A percentile compares a stretch with the other conserved stretches of the same genome.
Evolutionary conservation across 1,140 invertebrate genomes (phyloP).

Genomic region (Conus ventricosus): DNA sequence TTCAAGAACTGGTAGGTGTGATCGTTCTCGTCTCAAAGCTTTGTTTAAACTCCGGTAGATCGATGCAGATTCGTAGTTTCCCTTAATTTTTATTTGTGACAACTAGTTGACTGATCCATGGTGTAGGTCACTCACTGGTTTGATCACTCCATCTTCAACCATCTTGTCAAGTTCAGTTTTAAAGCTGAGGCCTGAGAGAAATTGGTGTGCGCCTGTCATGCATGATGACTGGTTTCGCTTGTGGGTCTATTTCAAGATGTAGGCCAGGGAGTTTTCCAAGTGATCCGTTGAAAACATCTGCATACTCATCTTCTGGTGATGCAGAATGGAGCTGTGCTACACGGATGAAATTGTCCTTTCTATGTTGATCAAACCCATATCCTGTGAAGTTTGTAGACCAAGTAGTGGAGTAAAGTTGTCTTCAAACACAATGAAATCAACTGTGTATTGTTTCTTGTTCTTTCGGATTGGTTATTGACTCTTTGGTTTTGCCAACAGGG

Average conservation of each 20-base stretch:
- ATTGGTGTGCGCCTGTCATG: too few relatives aligned
- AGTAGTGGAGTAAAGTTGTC: too few relatives aligned
- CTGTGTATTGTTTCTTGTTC: slow-evolving; percentile 1
- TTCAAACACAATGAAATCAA: too few relatives aligned
- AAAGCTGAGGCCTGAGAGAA: too few relatives aligned
- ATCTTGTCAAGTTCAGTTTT: too few relatives aligned
- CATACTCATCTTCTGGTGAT: too few relatives aligned
- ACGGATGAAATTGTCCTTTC: not conserved
- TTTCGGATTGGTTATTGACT: not conserved
- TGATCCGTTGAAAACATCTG: not conserved
- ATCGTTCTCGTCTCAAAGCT: slow-evolving; percentile 47
- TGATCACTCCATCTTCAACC: too few relatives aligned
- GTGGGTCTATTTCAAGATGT: slow-evolving; percentile 29
- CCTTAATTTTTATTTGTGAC: slow-evolving; percentile 3
- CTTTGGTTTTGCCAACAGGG: too few relatives aligned
- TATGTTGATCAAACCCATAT: not conserved
- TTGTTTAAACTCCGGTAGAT: slow-evolving; percentile 55
- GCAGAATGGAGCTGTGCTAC: too few relatives aligned
- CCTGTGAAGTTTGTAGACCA: too few relatives aligned
- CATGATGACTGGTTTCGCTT: too few relatives aligned
- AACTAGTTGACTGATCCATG: slow-evolving; percentile 50
- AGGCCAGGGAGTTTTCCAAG: slow-evolving; percentile 10
- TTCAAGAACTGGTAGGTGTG: slow-evolving; percentile 47
- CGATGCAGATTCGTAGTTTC: too few relatives aligned
- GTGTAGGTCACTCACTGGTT: slow-evolving; percentile 49